These are phyloP conservation scores for Fragum sueziense DNA, from an alignment of 2,888 invertebrate species.

Conservation along the genomic window DNA sequence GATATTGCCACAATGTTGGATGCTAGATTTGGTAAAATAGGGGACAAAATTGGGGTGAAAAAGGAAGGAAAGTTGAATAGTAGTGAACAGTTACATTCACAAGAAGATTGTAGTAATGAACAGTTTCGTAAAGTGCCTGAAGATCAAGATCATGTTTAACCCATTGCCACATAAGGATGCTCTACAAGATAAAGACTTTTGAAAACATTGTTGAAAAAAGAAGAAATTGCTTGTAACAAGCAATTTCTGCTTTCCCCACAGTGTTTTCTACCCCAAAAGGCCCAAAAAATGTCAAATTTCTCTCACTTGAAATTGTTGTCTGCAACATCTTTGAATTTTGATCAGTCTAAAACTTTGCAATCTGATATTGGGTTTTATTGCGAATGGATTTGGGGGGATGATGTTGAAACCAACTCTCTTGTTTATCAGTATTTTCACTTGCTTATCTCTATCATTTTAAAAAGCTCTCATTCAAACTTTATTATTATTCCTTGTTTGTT, in stretches of 20 bases:
- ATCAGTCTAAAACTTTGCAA: too few relatives aligned
- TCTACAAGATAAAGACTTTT: neutral
- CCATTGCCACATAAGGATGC: neutral
- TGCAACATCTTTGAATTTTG: too few relatives aligned
- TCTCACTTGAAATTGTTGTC: too few relatives aligned
- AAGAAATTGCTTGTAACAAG: neutral
- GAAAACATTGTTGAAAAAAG: neutral
- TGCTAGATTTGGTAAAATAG: slow-evolving; percentile 38
- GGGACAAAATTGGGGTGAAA: neutral
- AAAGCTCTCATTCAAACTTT: neutral
- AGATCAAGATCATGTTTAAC: neutral
- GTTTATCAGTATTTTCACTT: neutral
- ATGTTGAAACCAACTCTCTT: neutral
- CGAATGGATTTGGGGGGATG: neutral
- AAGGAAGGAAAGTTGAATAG: neutral
- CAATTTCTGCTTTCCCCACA: neutral
- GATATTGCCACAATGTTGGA: slow-evolving; percentile 44
- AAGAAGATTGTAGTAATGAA: neutral
- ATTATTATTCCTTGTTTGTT: neutral
- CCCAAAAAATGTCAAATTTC: too few relatives aligned
- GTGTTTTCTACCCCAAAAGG: neutral
- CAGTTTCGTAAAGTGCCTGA: neutral
- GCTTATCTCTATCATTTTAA: neutral
- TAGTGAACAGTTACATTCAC: slow-evolving; percentile 1
- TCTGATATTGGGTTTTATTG: neutral